Percentiles rank a stretch among this genome's conserved stretches.
These are phyloP conservation scores for Gerris buenoi DNA, from an alignment of 1,140 invertebrate species.

Conservation along the genomic window DNA sequence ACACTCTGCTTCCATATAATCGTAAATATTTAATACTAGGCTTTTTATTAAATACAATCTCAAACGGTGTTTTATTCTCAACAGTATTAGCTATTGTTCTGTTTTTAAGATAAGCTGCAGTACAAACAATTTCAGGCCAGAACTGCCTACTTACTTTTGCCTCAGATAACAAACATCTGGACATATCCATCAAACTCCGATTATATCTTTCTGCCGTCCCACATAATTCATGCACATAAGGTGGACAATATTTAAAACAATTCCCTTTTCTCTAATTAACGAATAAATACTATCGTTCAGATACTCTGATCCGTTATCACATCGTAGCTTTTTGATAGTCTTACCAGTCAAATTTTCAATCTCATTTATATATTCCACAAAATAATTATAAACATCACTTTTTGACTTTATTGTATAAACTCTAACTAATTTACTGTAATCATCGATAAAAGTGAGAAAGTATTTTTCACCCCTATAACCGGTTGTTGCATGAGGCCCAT, in stretches of 20 bases:
- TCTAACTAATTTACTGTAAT: slow-evolving; percentile 22
- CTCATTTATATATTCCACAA: slow-evolving; percentile 19
- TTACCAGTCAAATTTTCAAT: slow-evolving; percentile 20
- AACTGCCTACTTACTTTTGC: slow-evolving; percentile 16
- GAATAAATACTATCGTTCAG: slow-evolving; percentile 19
- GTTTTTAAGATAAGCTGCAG: slow-evolving; percentile 22
- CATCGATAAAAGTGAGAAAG: slow-evolving; percentile 24
- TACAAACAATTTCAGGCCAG: slow-evolving; percentile 21
- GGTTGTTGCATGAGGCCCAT: slow-evolving; percentile 11
- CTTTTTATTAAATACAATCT: slow-evolving; percentile 22
- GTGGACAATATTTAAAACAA: slow-evolving; percentile 16
- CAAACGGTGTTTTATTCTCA: slow-evolving; percentile 22
- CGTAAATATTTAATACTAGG: slow-evolving; percentile 21
- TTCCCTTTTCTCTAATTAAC: slow-evolving; percentile 20
- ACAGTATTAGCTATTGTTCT: slow-evolving; percentile 17
- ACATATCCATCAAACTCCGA: not conserved
- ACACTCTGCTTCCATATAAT: slow-evolving; percentile 20
- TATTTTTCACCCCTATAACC: slow-evolving; percentile 20
- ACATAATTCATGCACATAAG: slow-evolving; percentile 15
- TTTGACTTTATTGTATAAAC: slow-evolving; percentile 20
- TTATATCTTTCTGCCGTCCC: not conserved
- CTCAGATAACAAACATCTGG: slow-evolving; percentile 22
- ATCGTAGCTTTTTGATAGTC: slow-evolving; percentile 20
- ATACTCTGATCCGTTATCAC: slow-evolving; percentile 24
- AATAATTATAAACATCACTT: slow-evolving; percentile 17